These are phyloP conservation scores for Drosophila suzukii DNA, from an alignment of 1,140 invertebrate genomes.

Conservation along the genomic window DNA sequence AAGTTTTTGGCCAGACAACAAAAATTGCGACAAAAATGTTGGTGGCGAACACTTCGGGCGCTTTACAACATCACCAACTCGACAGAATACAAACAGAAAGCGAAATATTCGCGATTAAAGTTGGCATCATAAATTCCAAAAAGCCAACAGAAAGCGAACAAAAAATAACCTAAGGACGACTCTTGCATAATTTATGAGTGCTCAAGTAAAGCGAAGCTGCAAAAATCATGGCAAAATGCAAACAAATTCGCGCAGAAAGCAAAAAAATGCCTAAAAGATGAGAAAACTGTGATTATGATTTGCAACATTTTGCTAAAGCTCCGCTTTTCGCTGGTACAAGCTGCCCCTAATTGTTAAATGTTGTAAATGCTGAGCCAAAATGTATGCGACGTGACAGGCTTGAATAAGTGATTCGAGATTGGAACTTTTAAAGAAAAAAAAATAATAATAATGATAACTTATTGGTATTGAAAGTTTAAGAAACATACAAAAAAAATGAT, in stretches of 20 bases:
- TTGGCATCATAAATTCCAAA: conserved; percentile 59
- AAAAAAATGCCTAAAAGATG: conserved; percentile 25
- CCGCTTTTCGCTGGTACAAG: conserved; percentile 5
- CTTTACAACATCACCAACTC: conserved; percentile 42
- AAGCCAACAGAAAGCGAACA: conserved; percentile 3
- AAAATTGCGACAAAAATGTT: conserved; percentile 70
- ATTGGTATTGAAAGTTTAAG: no score
- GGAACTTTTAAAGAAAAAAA: no score
- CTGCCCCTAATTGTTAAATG: conserved; percentile 67
- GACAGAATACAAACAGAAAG: conserved; percentile 16
- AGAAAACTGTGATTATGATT: conserved; percentile 45
- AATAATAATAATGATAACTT: no score
- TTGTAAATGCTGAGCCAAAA: conserved; percentile 27
- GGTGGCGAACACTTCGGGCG: conserved; percentile 38
- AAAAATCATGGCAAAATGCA: conserved; percentile 24
- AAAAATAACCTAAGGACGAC: conserved; percentile 32
- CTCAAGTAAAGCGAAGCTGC: conserved; percentile 2
- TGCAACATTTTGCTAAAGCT: conserved; percentile 20
- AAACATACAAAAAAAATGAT: no score
- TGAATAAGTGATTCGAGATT: background rate
- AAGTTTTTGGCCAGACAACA: conserved; percentile 26
- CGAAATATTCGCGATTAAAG: conserved; percentile 48
- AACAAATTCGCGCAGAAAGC: conserved; percentile 25
- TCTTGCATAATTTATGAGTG: conserved; percentile 68
- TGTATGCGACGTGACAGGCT: conserved; percentile 1